These are phyloP conservation scores for Holcopasites calliopsidis DNA, from an alignment of 1,140 invertebrate species.

Conservation along the genomic window DNA sequence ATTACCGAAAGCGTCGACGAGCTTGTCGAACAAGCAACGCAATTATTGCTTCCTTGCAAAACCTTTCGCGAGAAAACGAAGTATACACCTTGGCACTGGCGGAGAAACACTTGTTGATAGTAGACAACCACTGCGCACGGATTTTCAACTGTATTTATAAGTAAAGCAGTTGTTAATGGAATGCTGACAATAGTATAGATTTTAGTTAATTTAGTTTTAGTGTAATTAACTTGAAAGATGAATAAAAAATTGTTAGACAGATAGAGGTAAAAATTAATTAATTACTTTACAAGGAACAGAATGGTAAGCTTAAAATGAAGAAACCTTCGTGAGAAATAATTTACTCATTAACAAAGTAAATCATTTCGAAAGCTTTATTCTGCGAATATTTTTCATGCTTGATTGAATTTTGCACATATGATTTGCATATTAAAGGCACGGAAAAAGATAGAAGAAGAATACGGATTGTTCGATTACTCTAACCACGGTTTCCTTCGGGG, in stretches of 20 bases:
- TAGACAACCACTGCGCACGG: background rate
- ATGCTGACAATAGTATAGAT: too few species aligned
- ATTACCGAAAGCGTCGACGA: too few species aligned
- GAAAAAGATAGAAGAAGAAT: background rate
- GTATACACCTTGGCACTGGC: background rate
- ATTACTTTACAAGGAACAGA: too few species aligned
- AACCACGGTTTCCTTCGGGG: constrained; percentile 5
- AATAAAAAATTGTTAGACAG: too few species aligned
- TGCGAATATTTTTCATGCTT: too few species aligned
- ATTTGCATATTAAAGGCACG: background rate
- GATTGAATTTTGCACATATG: background rate
- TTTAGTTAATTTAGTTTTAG: too few species aligned
- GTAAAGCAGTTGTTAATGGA: background rate
- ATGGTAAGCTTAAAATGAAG: too few species aligned
- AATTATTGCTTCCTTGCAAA: background rate
- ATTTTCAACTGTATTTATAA: background rate
- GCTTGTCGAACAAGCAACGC: background rate
- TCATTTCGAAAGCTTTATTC: too few species aligned
- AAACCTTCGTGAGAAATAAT: too few species aligned
- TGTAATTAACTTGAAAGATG: too few species aligned
- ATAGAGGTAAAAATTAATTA: too few species aligned
- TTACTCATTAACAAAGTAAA: too few species aligned
- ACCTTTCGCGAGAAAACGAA: background rate
- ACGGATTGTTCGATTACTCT: constrained; percentile 9
- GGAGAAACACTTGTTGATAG: constrained; percentile 10